phyloP scores from a whole-genome alignment of 2,888 invertebrate species.

The Psylliodes chrysocephalus region DNA sequence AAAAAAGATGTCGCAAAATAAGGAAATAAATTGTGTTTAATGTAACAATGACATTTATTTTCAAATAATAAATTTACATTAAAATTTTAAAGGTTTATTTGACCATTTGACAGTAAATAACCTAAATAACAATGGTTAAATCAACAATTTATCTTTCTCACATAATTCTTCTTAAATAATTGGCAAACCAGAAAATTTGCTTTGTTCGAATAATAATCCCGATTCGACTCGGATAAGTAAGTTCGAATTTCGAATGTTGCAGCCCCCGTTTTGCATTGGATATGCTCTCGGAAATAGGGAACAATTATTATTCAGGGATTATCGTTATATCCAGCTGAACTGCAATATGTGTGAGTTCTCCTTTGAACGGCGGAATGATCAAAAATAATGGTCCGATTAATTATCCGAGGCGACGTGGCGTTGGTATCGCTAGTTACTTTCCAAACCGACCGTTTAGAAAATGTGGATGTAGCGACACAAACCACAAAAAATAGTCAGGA shows the following conservation, averaged over 20 bases:
- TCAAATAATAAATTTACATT: too few relatives aligned
- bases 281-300: constrained; percentile 37
- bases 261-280: constrained; percentile 31
- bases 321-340: constrained; percentile 35
- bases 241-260: constrained; percentile 20
- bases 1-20: too few relatives aligned
- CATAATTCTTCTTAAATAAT: constrained; percentile 55
- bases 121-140: too few relatives aligned
- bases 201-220: constrained; percentile 56
- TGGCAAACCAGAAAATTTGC: constrained; percentile 53
- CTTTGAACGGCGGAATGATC: constrained; percentile 13
- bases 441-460: too few relatives aligned
- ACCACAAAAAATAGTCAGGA: too few relatives aligned
- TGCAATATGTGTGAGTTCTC: constrained; percentile 28
- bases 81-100: too few relatives aligned
- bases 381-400: constrained; percentile 31
- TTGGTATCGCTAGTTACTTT: neutral
- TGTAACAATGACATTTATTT: too few relatives aligned
- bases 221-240: constrained; percentile 52
- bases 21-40: too few relatives aligned
- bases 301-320: constrained; percentile 40
- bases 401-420: constrained; percentile 6
- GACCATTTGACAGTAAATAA: too few relatives aligned
- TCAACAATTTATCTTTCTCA: constrained; percentile 30
- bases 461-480: too few relatives aligned